Percentiles rank a stretch among this genome's conserved stretches.
These are phyloP conservation scores for Leptocoma aspasia DNA, from an alignment of 2,113 vertebrate genomes.

Conservation along the genomic window DNA sequence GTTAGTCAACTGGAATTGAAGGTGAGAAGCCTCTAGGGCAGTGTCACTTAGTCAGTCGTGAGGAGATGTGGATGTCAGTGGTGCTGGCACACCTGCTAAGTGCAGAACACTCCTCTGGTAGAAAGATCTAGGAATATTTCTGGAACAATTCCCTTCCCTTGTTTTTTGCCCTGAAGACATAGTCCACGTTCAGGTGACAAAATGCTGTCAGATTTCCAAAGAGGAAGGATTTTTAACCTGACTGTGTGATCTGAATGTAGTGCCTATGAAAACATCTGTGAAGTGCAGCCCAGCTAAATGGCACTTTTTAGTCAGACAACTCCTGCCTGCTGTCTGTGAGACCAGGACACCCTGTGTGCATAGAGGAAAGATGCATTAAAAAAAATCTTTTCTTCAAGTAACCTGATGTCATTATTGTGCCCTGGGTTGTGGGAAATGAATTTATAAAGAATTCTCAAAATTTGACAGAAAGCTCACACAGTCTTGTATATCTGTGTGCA, in stretches of 20 bases:
- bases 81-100: neutral
- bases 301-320: neutral
- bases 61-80: neutral
- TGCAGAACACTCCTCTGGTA: neutral
- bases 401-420: neutral
- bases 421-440: neutral
- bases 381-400: neutral
- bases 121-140: neutral
- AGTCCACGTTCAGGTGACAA: neutral
- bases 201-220: neutral
- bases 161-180: neutral
- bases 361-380: neutral
- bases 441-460: neutral
- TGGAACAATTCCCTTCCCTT: neutral
- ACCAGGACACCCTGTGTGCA: neutral
- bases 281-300: neutral
- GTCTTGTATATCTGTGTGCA: neutral
- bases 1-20: neutral
- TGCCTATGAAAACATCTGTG: neutral
- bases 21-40: neutral
- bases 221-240: neutral
- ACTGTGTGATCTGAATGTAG: neutral
- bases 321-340: neutral
- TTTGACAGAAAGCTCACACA: neutral
- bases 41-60: neutral